Evolutionary conservation across 2,113 vertebrate species (phyloP).

Genomic region (Hippocampus mohnikei): DNA sequence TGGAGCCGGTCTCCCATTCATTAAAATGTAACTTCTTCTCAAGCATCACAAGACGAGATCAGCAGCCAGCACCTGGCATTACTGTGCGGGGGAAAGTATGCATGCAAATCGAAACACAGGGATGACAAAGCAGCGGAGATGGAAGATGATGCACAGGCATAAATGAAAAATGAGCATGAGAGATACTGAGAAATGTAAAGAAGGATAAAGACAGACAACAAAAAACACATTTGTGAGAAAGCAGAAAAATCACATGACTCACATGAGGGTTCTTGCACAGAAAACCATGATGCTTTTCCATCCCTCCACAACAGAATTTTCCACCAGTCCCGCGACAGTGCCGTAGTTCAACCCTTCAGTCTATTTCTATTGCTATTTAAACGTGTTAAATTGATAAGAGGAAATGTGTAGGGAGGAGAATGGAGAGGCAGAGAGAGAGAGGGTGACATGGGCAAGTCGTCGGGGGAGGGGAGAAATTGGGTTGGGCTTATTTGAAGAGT

Average conservation of each 20-base stretch:
- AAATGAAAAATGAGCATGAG: not conserved
- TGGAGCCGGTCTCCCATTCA: constrained; percentile 19
- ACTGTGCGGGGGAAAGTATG: constrained; percentile 43
- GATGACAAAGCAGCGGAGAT: constrained; percentile 32
- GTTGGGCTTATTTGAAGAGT: constrained; percentile 2
- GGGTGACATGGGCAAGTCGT: constrained; percentile 17
- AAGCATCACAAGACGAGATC: constrained; percentile 65
- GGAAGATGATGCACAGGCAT: not conserved
- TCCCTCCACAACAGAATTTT: constrained; percentile 14
- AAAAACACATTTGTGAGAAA: not conserved
- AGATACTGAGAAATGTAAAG: not conserved
- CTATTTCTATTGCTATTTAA: constrained; percentile 11
- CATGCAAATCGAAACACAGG: constrained; percentile 23
- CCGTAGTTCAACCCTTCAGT: not conserved
- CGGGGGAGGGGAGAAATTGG: constrained; percentile 37
- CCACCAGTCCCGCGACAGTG: constrained; percentile 4
- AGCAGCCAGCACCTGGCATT: constrained; percentile 26
- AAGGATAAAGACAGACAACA: not conserved
- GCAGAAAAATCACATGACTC: constrained; percentile 54
- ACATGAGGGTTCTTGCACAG: constrained; percentile 69
- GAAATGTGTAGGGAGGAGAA: not conserved
- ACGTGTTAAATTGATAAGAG: constrained; percentile 5
- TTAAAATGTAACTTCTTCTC: constrained; percentile 15
- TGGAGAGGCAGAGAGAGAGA: not conserved
- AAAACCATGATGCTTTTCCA: constrained; percentile 48